Evolutionary conservation across 2,888 invertebrate species (phyloP), one percentile per base, ranked within the genome.

Genomic region (Calameuta idolon): DNA sequence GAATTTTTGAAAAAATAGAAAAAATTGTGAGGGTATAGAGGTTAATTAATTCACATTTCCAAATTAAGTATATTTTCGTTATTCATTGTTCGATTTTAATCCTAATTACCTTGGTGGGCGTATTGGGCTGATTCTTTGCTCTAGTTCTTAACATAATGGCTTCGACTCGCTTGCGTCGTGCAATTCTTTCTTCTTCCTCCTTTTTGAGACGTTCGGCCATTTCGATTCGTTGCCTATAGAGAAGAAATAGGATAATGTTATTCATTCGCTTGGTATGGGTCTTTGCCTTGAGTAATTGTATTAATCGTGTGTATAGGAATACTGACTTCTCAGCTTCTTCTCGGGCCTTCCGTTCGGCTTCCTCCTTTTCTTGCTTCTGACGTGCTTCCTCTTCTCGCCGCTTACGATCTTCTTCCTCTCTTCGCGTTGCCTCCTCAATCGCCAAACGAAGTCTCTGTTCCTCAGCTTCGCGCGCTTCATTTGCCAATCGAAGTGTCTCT

Each of bases 111-210:
- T 93, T 93, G 11, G 91, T 91, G 33, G 92, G 92, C 75, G 92
- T 91, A 79, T 91, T 92, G 37, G 90, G 87, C 81, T 92, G 92
- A 82, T 91, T 92, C 87, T 92, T 93, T 80, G 94, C 94, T 83
- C 97, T 93, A n/a, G 98, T 98, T 87, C 98, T 93, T 77, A 95
- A 94, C 98, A 98, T 98, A 88, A 98, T 98, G 78, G 97, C 97
- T 92, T 97, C 97, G 34, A 98, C 97, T 79, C 98, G 94, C 92
- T 97, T 98, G 87, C 97, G 96, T 87, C 98, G 93, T 79, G 96
- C 96, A 87, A 96, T 94, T 79, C 98, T 93, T 90, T 98, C 98
- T 89, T 96, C 96, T 92, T 98, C 98, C 91, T 98, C 98, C 84
- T 95, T 95, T 89, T 95, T 95, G 81, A 96, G 93, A 80, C 95